A percentile compares a stretch with the other conserved stretches of the same genome.
phyloP scores from a whole-genome alignment of 2,797 vertebrate species.

The Falco rusticolus region DNA sequence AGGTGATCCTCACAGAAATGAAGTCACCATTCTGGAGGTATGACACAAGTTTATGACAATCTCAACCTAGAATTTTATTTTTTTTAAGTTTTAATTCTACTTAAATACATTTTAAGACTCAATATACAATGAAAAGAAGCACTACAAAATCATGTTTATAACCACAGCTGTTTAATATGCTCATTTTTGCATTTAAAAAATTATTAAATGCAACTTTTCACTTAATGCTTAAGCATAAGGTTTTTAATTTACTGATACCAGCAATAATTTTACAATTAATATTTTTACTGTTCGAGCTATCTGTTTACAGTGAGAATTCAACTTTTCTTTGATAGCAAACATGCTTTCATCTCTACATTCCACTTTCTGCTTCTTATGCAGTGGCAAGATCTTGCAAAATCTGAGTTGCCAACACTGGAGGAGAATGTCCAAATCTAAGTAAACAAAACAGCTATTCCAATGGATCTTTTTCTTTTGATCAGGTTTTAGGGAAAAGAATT shows the following conservation, averaged over 20 bases:
- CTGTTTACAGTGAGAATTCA: background rate
- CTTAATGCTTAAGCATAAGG: background rate
- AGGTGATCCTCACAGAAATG: background rate
- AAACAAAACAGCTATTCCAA: background rate
- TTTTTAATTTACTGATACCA: background rate
- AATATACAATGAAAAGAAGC: background rate
- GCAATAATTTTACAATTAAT: background rate
- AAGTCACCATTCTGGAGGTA: background rate
- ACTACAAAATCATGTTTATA: background rate
- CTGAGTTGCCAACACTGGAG: background rate
- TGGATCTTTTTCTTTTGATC: background rate
- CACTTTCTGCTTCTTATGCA: background rate
- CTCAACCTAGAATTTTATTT: background rate
- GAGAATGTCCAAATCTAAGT: background rate
- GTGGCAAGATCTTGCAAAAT: background rate
- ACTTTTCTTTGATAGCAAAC: background rate
- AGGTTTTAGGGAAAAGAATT: background rate
- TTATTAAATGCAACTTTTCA: background rate
- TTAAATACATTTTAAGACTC: background rate
- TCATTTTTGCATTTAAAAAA: background rate
- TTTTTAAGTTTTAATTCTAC: background rate
- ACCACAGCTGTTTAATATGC: background rate
- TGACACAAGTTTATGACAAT: background rate
- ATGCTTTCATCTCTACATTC: background rate
- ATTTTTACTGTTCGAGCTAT: background rate